A percentile compares a stretch with the other conserved stretches of the same genome.
phyloP scores from a whole-genome alignment of 2,888 invertebrate species.

The Encarsia formosa region DNA sequence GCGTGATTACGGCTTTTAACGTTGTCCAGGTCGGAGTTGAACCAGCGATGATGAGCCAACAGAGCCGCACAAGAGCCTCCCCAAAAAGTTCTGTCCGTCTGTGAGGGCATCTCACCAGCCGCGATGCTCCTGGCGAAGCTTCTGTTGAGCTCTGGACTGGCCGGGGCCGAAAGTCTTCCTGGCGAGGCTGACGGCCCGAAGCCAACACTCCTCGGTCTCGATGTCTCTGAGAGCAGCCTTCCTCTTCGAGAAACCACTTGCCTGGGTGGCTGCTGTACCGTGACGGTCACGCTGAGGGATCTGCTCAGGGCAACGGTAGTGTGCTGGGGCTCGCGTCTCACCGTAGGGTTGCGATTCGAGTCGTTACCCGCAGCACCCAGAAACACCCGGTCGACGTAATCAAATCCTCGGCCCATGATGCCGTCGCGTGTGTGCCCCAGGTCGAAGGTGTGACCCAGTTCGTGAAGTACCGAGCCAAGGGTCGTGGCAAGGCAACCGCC shows the following conservation, averaged over 20 bases:
- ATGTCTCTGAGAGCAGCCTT: slow-evolving; percentile 56
- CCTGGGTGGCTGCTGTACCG: slow-evolving; percentile 58
- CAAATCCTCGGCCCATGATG: slow-evolving; percentile 90
- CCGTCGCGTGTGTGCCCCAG: slow-evolving; percentile 87
- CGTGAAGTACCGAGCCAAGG: slow-evolving; percentile 87
- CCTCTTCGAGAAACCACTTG: slow-evolving; percentile 38
- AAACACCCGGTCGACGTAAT: slow-evolving; percentile 76
- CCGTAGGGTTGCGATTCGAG: slow-evolving; percentile 58
- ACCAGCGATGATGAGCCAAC: slow-evolving; percentile 53
- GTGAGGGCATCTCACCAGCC: slow-evolving; percentile 23
- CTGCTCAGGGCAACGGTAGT: slow-evolving; percentile 60
- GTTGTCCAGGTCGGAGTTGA: slow-evolving; percentile 48
- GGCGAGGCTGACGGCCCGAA: slow-evolving; percentile 46
- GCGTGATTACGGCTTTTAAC: slow-evolving; percentile 32
- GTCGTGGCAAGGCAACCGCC: slow-evolving; percentile 89
- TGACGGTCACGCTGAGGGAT: slow-evolving; percentile 62
- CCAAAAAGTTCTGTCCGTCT: slow-evolving; percentile 46
- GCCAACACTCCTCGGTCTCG: slow-evolving; percentile 46
- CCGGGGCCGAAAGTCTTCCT: slow-evolving; percentile 45
- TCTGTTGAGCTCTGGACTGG: slow-evolving; percentile 47
- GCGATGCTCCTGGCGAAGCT: slow-evolving; percentile 41
- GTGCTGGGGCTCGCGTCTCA: slow-evolving; percentile 59
- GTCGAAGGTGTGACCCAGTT: slow-evolving; percentile 91
- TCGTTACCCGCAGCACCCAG: slow-evolving; percentile 60
- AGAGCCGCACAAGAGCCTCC: slow-evolving; percentile 45